phyloP scores from a whole-genome alignment of 1,140 invertebrate species.

The Cyclargus thomasi region DNA sequence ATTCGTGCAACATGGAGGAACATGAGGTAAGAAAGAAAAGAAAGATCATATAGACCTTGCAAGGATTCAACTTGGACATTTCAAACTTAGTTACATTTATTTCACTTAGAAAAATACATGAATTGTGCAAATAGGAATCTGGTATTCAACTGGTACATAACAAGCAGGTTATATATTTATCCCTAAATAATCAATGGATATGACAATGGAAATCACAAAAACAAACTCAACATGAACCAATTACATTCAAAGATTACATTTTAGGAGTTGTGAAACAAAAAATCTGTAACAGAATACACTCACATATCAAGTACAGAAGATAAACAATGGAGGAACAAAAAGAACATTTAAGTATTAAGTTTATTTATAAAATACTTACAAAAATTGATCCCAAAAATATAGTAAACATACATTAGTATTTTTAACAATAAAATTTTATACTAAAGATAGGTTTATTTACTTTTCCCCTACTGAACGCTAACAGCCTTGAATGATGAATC shows the following conservation, averaged over 20 bases:
- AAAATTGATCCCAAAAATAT: constrained; percentile 1
- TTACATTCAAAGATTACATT: background rate
- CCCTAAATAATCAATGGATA: background rate
- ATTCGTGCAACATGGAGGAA: background rate
- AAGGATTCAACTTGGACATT: background rate
- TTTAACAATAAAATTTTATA: background rate
- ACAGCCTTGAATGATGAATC: background rate
- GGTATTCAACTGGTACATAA: background rate
- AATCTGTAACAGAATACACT: background rate
- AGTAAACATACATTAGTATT: background rate
- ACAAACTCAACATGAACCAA: background rate
- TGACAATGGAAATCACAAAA: background rate
- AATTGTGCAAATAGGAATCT: background rate
- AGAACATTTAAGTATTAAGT: background rate
- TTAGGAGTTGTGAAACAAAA: too few relatives aligned
- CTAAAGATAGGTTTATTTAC: background rate
- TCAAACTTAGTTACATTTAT: background rate
- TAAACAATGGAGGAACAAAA: background rate
- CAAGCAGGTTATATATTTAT: background rate
- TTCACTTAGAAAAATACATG: background rate
- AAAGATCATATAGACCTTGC: background rate
- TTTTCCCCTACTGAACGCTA: background rate
- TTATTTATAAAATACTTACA: background rate
- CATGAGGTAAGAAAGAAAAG: background rate
- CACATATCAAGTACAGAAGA: background rate